Conservation (phyloP, 2,113 vertebrate species). For the human (Homo sapiens) region GRCh38 chr7:108417001-108417500, state of each 20-base stretch:
- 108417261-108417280: neutral
- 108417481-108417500: neutral
- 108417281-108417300: neutral
- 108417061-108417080: neutral
- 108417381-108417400: neutral
- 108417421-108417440: neutral
- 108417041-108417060: conserved; percentile 14
- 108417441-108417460: neutral
- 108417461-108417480: neutral
- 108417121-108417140: neutral
- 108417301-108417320: neutral
- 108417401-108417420: neutral
- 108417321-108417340: neutral
- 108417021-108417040: neutral
- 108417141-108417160: neutral
- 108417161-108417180: neutral
- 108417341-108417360: neutral
- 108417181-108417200: neutral
- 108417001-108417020: neutral
- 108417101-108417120: neutral
- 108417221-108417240: neutral
- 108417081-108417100: neutral
- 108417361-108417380: neutral
- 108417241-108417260: neutral
- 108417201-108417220: neutral